A percentile compares a stretch with the other conserved stretches of the same genome.
Conservation (phyloP, 64 coral and sea anemone species). For the Exaiptasia diaphana region DNA sequence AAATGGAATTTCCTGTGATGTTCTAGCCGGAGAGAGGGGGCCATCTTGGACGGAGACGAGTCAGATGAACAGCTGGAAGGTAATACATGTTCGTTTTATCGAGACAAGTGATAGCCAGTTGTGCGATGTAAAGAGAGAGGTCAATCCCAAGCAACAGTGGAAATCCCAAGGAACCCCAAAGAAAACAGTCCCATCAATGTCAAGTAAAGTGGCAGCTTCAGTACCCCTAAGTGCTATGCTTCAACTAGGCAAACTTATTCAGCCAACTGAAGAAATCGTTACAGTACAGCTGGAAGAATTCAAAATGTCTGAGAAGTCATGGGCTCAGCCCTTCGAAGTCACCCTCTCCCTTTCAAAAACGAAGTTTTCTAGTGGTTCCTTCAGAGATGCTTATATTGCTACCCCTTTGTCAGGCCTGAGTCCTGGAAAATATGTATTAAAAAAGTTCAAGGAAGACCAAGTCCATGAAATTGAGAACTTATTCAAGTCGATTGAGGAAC, state of each 20-base stretch:
- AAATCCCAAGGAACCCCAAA: conserved; percentile 10
- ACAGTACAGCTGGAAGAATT: conserved; percentile 52
- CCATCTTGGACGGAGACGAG: conserved; percentile 36
- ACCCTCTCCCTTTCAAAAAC: conserved; percentile 2
- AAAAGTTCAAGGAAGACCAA: conserved; percentile 54
- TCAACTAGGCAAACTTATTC: conserved; percentile 24
- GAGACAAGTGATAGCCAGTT: conserved; percentile 7
- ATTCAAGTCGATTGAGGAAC: conserved; percentile 6
- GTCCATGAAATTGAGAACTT: conserved; percentile 32
- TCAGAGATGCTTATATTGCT: conserved; percentile 39
- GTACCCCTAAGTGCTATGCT: conserved; percentile 50
- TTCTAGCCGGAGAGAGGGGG: conserved; percentile 49
- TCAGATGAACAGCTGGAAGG: conserved; percentile 52
- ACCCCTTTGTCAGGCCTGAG: background rate
- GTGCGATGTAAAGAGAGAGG: background rate
- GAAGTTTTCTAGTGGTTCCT: conserved; percentile 46
- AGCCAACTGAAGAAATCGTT: conserved; percentile 26
- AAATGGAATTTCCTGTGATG: conserved; percentile 21
- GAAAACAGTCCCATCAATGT: background rate
- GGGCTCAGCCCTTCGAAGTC: conserved; percentile 41
- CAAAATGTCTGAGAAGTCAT: conserved; percentile 13
- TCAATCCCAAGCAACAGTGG: background rate
- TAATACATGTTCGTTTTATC: conserved; percentile 43
- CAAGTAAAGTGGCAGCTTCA: conserved; percentile 23
- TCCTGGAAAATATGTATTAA: conserved; percentile 40